phyloP scores from a whole-genome alignment of 2,797 vertebrate species.

The Amphiprion clarkii region DNA sequence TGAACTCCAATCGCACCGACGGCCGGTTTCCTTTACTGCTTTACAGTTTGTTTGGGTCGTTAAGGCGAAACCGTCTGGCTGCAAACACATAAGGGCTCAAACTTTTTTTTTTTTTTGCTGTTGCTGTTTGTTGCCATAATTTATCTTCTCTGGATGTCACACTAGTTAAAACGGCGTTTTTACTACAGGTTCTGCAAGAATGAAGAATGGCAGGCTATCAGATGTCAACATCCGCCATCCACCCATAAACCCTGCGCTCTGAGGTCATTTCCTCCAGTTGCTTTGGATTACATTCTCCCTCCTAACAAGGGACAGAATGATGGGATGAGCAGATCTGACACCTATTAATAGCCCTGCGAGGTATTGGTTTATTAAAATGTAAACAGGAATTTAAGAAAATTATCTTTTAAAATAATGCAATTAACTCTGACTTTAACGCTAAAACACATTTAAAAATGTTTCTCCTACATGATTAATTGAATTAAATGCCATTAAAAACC shows the following conservation, averaged over 20 bases:
- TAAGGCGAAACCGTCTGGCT: not conserved
- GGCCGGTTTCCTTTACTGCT: not conserved
- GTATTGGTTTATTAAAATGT: too few relatives aligned
- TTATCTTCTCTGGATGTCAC: not conserved
- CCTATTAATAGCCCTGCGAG: too few relatives aligned
- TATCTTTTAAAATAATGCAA: too few relatives aligned
- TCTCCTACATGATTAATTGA: too few relatives aligned
- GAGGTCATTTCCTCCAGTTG: conserved; percentile 10
- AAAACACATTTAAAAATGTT: too few relatives aligned
- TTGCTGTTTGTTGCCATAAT: not conserved
- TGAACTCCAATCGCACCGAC: not conserved
- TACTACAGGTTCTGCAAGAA: not conserved
- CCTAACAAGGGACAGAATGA: not conserved
- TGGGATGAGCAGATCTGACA: too few relatives aligned
- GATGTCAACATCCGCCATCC: conserved; percentile 11
- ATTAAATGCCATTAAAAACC: too few relatives aligned
- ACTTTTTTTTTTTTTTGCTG: too few relatives aligned
- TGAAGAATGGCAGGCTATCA: conserved; percentile 19
- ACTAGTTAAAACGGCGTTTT: not conserved
- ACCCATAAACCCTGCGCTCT: not conserved
- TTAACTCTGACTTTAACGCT: too few relatives aligned
- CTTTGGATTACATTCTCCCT: conserved; percentile 1
- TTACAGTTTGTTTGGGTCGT: not conserved
- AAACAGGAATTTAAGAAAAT: too few relatives aligned
- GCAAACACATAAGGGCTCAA: not conserved